These are phyloP conservation scores for Lytechinus pictus DNA, from an alignment of 35 echinoderm and acorn worm species.

Conservation along the genomic window DNA sequence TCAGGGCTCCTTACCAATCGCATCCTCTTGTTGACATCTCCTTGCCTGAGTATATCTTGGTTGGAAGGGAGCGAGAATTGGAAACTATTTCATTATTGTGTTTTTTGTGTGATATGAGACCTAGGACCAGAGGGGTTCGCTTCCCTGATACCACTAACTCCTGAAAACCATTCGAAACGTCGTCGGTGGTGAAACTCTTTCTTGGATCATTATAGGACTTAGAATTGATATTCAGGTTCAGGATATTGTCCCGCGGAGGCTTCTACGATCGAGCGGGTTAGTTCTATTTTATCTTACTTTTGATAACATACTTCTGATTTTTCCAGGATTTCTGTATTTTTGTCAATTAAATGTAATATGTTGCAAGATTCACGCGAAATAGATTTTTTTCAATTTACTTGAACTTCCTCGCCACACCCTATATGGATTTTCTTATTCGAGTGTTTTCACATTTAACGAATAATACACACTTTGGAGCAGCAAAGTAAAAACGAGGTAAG, in stretches of 20 bases:
- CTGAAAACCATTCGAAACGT: neutral
- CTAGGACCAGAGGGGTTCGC: neutral
- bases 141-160: neutral
- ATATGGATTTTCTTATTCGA: no score
- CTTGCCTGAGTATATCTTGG: neutral
- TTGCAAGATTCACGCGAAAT: neutral
- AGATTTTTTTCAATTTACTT: no score
- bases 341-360: neutral
- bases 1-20: neutral
- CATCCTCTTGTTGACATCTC: neutral
- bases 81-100: neutral
- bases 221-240: neutral
- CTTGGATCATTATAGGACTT: neutral
- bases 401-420: no score
- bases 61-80: neutral
- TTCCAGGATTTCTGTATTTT: neutral
- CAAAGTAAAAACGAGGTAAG: neutral
- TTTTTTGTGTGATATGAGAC: neutral
- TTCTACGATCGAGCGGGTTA: neutral
- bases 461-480: neutral
- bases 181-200: neutral
- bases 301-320: no score
- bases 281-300: neutral
- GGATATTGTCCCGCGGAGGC: neutral
- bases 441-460: neutral